Base-by-base conservation (phyloP, 2,113 vertebrate species). In the Cottus gobio region DNA sequence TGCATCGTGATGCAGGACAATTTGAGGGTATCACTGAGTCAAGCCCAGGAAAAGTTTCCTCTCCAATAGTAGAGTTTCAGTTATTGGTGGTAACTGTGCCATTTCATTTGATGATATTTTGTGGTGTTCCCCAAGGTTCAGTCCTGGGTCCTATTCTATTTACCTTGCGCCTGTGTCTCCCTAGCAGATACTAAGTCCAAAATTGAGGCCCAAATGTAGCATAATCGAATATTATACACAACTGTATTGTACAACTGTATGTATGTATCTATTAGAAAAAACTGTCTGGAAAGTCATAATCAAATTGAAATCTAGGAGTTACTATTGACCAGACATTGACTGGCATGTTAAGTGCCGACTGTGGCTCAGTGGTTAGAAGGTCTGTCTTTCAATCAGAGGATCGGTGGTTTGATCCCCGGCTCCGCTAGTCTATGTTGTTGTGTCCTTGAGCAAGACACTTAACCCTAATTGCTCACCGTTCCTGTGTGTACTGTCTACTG, bases 81-180 rank as follows among this genome's bases (percentile, higher is more conserved):
- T 70, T 20, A 16, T 7, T 56, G n/a, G 4, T 37, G 20, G 12
- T 10, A 69, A 69, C 30, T 56, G 11, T n/a, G 31, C 22, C 3
- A 37, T 24, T 2, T 37, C 5, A 39, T 18, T 28, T 52, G 28
- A 6, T 22, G 9, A 3, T 36, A 1, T 68, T 2, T 34, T 11
- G 16, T 12, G 67, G 67, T 56, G 67, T 44, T 34, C 76, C 46
- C 16, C 58, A 71, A 54, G 48, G 46, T 63, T 64, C 9, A 26
- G 13, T 16, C 36, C 58, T 64, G 26, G 67, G 46, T 13, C 48
- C 60, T 26, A 24, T 34, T 71, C 5, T 36, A 10, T 72, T 79
- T 26, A 3, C 7, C 12, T 56, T 30, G 26, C 2, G 30, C 56
- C 16, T 28, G 13, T 30, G 30, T 30, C 26, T 26, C 26, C 24